Base-by-base conservation (phyloP, 2,888 invertebrate genomes). In the Acheta domesticus region DNA sequence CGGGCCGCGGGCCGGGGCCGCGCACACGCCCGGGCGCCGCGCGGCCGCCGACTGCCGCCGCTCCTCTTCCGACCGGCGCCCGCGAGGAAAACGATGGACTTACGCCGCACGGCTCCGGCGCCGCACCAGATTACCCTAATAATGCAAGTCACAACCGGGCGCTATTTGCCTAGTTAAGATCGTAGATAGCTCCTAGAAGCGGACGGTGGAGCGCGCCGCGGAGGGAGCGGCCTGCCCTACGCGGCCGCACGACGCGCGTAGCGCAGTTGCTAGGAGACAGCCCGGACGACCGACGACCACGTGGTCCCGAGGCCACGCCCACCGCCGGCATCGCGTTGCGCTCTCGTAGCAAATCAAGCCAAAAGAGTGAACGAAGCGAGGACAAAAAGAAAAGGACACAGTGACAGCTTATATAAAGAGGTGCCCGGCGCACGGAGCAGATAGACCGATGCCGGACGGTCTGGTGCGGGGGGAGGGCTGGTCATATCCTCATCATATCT, bases 361-460 rank as follows among this genome's bases (percentile, higher is more conserved):
- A 76, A 76, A 49, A 23, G 48, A n/a, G 49, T 20, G 49, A 48
- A n/a, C 20, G 76, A 48, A 49, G 21, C 20, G 21, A n/a, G 21
- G 36, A 75, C 23, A 75, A 75, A 23, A 76, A 76, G 48, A 76
- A 76, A 76, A 19, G 76, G 16, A 36, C 49, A 14, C n/a, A 49
- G 14, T 20, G 62, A 14, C 62, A 62, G 62, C 76, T 21, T 76
- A 76, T 76, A 76, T 76, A 76, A 76, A 76, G 76, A 76, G 76
- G 76, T 76, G 48, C 19, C 36, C 48, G 16, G 76, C n/a, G 19
- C 16, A n/a, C 48, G 48, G 49, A 62, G 62, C 62, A 12, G 62
- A 62, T 62, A 62, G 62, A 62, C 62, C 62, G n/a, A n/a, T 48
- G n/a, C 48, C 36, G 76, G 48, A 48, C 21, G 76, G 48, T 76